Conservation (phyloP, 2,888 invertebrate species). For the Serrognathus titanus region DNA sequence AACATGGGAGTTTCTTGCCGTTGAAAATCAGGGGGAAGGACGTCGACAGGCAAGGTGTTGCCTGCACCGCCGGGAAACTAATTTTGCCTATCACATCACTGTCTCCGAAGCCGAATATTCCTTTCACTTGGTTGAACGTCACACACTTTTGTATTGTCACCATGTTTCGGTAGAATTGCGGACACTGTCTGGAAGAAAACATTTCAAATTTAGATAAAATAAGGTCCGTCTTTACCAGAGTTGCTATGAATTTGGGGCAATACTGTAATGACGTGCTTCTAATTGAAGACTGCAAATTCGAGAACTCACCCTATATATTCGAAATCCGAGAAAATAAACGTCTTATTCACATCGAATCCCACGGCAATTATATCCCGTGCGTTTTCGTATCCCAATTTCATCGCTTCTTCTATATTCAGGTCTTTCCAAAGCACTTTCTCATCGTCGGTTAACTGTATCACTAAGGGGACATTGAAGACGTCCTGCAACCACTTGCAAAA, state of each 20-base stretch:
- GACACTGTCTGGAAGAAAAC: constrained; percentile 62
- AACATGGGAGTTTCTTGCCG: constrained; percentile 70
- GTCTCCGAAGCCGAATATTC: constrained; percentile 97
- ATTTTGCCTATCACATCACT: constrained; percentile 97
- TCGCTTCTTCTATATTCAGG: constrained; percentile 81
- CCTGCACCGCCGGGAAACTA: constrained; percentile 93
- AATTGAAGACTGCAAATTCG: too few relatives aligned
- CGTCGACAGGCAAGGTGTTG: constrained; percentile 87
- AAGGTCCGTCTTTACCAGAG: too few relatives aligned
- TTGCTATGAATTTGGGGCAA: too few relatives aligned
- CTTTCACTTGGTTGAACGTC: constrained; percentile 96
- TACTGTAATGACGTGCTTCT: too few relatives aligned
- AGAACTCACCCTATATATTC: constrained; percentile 83
- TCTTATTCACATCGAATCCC: constrained; percentile 90
- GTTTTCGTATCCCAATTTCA: constrained; percentile 83
- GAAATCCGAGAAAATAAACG: constrained; percentile 95
- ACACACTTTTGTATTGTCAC: constrained; percentile 89
- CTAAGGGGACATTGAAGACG: constrained; percentile 89
- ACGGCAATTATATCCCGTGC: constrained; percentile 97
- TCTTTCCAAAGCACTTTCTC: constrained; percentile 98
- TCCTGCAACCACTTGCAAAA: constrained; percentile 98
- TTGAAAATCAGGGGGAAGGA: constrained; percentile 91
- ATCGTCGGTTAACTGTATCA: constrained; percentile 97
- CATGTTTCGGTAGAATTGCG: constrained; percentile 92
- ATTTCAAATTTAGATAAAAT: not conserved